Conservation (phyloP, 2,888 invertebrate genomes). For the Tenthredo scrophulariae region DNA sequence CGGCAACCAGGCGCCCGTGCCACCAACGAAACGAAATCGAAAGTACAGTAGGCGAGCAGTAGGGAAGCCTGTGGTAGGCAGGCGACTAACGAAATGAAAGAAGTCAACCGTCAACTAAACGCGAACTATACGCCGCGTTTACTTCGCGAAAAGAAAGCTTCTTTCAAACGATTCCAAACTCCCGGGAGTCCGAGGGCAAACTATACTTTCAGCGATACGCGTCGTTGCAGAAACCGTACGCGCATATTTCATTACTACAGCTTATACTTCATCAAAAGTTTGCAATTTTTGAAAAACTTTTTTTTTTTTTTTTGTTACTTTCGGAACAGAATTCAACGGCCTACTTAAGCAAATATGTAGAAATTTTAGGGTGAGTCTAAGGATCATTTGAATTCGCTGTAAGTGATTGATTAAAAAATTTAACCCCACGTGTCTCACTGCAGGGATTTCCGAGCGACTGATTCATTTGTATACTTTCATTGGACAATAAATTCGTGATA, state of each 20-base stretch:
- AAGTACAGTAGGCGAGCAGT: conserved; percentile 66
- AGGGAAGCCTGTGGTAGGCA: conserved; percentile 39
- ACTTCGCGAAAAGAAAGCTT: conserved; percentile 41
- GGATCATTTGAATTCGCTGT: not conserved
- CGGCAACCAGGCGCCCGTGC: conserved; percentile 54
- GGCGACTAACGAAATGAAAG: conserved; percentile 46
- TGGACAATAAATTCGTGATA: not conserved
- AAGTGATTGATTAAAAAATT: not conserved
- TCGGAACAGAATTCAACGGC: not conserved
- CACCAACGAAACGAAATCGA: conserved; percentile 76
- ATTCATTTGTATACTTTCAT: not conserved
- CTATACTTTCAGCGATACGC: not conserved
- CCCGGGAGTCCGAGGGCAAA: conserved; percentile 2
- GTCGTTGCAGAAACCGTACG: not conserved
- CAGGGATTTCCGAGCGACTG: not conserved
- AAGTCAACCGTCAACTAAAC: conserved; percentile 48
- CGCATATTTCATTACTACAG: not conserved
- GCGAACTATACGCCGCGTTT: conserved; percentile 8
- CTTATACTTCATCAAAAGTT: not conserved
- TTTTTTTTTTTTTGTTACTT: not conserved
- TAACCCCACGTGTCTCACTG: not conserved
- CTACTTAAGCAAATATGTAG: not conserved
- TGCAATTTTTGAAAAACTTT: not conserved
- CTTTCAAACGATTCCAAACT: conserved; percentile 25
- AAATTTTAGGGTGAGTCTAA: not conserved